Evolutionary conservation across 1,140 invertebrate species (phyloP).

Genomic region (Myzus persicae): DNA sequence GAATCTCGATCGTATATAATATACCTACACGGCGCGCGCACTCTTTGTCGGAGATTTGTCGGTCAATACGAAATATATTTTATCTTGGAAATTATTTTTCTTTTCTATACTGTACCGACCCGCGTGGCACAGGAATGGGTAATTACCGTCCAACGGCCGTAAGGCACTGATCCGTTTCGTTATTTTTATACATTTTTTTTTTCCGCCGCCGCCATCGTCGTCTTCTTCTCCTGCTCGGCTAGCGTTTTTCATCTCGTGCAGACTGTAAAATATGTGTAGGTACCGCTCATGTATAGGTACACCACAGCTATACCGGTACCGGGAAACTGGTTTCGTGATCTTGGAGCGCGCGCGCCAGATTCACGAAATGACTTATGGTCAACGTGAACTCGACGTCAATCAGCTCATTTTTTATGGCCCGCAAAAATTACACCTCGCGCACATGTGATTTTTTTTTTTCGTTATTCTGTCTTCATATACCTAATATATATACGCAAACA

Average conservation of each 20-base stretch:
- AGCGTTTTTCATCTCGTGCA: neutral
- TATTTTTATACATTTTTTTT: neutral
- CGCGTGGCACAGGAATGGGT: conserved; percentile 28
- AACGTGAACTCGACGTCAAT: conserved; percentile 28
- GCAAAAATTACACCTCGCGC: conserved; percentile 18
- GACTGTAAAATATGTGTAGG: neutral
- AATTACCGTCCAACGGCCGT: conserved; percentile 24
- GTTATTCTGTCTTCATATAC: neutral
- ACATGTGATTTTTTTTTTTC: neutral
- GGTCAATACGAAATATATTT: conserved; percentile 38
- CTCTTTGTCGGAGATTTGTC: conserved; percentile 31
- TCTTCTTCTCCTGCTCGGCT: neutral
- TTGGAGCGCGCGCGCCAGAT: neutral
- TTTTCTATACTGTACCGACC: conserved; percentile 21
- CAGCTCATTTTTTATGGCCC: neutral
- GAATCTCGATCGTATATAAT: neutral
- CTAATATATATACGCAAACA: too few relatives aligned
- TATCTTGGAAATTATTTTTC: neutral
- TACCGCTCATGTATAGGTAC: neutral
- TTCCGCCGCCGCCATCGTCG: neutral
- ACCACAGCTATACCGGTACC: neutral
- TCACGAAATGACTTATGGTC: conserved; percentile 35
- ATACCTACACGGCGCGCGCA: neutral
- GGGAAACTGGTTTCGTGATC: neutral
- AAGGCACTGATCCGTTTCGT: conserved; percentile 44